Base-by-base conservation (phyloP, 2,888 invertebrate species). In the Ormyrus rosae region DNA sequence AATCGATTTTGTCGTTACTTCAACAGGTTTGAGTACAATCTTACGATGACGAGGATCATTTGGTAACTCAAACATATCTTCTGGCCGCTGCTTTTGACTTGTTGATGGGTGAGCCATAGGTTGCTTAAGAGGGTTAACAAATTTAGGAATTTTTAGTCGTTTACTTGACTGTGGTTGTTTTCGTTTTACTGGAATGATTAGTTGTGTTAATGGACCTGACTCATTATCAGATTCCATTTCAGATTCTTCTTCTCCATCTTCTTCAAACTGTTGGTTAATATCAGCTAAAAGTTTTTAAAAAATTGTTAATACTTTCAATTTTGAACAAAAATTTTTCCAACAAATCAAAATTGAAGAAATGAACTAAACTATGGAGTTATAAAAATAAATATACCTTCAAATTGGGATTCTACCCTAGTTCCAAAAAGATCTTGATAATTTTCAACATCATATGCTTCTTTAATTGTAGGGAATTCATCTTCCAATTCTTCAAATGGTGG, bases 401-500 rank as follows among this genome's bases (percentile, higher is more conserved):
- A 45, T 89, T 82, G 79, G 85, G 86, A 85, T 19, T 86, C 84
- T 56, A 85, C 80, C 83, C 50, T 84, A 82, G 75, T 77, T 2
- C 83, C 86, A 81, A 90, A 87, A 77, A 91, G 86, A 78, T 90
- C 83, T 78, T 86, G 84, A 76, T 89, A 90, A 46, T 88, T 88
- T 68, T 89, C 86, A 55, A 88, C 76, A 70, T 90, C 85, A 81
- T 90, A 90, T 10, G 84, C 84, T 82, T 90, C 88, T 81, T 86
- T 87, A 5, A 91, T 77, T 71, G 85, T 81, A 8, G 90, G 90
- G 86, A 88, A 90, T 83, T 90, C 88, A 48, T 86, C 83, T 83
- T 92, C 92, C 63, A 92, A 88, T 84, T 91, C 88, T 19, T 92
- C 93, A 91, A 98, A 98, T 0, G 98, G 98, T 63, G 95, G 94